phyloP scores from a whole-genome alignment of 2,113 vertebrate genomes.

The Crotophaga sulcirostris region DNA sequence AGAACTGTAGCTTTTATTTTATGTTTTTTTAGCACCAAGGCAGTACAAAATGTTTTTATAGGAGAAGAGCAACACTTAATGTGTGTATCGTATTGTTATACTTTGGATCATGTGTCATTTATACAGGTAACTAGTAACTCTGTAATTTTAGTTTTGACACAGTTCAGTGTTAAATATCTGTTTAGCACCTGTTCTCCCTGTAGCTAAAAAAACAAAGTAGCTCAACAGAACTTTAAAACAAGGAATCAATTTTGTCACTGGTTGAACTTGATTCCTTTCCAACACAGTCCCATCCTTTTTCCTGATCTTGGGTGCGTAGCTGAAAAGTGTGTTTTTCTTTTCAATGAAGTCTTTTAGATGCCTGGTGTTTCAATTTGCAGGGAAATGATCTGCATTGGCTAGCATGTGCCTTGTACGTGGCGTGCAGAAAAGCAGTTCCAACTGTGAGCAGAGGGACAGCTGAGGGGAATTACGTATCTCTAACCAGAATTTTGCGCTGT shows the following conservation, averaged over 20 bases:
- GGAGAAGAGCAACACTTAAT: not conserved
- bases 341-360: not conserved
- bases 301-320: fast-evolving
- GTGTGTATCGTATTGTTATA: not conserved
- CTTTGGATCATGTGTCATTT: not conserved
- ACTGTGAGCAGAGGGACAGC: constrained; percentile 87
- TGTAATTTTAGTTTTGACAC: not conserved
- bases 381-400: constrained; percentile 93
- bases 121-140: not conserved
- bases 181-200: not conserved
- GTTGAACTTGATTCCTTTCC: no score
- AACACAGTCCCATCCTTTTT: not conserved
- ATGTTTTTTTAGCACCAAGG: not conserved
- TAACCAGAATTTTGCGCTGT: constrained; percentile 88
- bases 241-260: fast-evolving
- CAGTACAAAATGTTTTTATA: no score
- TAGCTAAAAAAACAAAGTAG: not conserved
- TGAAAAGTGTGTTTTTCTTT: not conserved
- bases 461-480: constrained; percentile 93
- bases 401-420: constrained; percentile 91
- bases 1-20: not conserved
- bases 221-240: not conserved
- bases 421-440: constrained; percentile 89
- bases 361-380: constrained; percentile 68
- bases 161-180: not conserved